These are phyloP conservation scores for Eidolon helvum DNA, from an alignment of 2,113 vertebrate species.

Conservation along the genomic window DNA sequence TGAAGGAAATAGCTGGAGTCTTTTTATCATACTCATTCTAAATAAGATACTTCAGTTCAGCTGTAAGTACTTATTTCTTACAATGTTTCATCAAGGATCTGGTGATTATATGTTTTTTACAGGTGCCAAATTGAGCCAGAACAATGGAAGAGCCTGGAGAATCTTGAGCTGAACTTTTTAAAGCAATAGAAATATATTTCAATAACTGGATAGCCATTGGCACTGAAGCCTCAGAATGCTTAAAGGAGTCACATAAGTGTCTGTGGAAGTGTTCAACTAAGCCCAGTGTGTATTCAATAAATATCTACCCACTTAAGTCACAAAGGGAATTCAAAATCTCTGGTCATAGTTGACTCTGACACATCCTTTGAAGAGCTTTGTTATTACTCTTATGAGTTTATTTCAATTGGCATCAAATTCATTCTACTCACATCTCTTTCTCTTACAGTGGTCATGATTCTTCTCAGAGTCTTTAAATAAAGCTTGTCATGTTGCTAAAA, in stretches of 20 bases:
- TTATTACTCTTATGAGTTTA: neutral
- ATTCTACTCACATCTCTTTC: slow-evolving; percentile 6
- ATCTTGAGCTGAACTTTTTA: neutral
- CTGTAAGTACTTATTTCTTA: neutral
- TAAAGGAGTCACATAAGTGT: neutral
- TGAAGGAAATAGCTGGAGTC: slow-evolving; percentile 3
- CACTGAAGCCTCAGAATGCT: neutral
- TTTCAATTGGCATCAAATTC: slow-evolving; percentile 50
- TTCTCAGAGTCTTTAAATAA: neutral
- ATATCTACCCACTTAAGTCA: neutral
- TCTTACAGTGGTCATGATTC: neutral
- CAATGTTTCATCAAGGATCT: neutral
- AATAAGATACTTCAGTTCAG: neutral
- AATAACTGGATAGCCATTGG: neutral
- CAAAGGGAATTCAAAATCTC: neutral
- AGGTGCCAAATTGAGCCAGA: neutral
- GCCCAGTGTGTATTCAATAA: neutral
- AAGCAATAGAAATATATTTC: neutral
- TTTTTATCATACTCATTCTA: neutral
- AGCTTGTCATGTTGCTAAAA: neutral
- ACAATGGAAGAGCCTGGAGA: neutral
- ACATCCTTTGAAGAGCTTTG: neutral
- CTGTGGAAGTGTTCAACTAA: neutral
- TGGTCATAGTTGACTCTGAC: neutral
- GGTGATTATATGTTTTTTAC: neutral